Evolutionary conservation across 1,140 invertebrate species (phyloP).

Genomic region (Procambarus clarkii): DNA sequence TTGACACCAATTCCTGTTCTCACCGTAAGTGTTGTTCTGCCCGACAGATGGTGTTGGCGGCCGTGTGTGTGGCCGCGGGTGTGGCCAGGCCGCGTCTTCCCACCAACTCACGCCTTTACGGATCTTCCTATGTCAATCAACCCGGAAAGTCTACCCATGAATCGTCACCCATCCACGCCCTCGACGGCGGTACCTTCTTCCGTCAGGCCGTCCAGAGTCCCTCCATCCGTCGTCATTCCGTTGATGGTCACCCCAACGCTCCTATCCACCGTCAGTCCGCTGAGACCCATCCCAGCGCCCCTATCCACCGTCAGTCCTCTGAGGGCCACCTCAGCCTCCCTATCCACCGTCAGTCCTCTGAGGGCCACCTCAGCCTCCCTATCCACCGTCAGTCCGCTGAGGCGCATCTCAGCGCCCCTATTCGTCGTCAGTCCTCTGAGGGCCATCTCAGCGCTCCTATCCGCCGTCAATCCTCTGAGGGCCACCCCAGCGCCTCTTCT

Average conservation of each 20-base stretch:
- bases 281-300: neutral
- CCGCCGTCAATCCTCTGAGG: neutral
- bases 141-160: neutral
- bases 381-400: neutral
- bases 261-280: neutral
- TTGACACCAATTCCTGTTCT: too few species aligned
- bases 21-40: too few species aligned
- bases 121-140: neutral
- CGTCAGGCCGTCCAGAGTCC: too few species aligned
- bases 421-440: neutral
- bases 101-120: neutral
- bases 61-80: neutral
- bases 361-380: neutral
- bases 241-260: too few species aligned
- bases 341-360: neutral
- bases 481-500: neutral
- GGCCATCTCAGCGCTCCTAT: neutral
- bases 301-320: neutral
- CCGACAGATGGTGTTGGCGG: neutral
- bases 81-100: conserved; percentile 1
- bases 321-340: neutral
- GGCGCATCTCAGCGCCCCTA: neutral
- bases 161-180: too few species aligned
- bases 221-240: too few species aligned
- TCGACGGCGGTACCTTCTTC: too few species aligned